Conservation (phyloP, 2,797 vertebrate species). For the Rhinatrema bivittatum region DNA sequence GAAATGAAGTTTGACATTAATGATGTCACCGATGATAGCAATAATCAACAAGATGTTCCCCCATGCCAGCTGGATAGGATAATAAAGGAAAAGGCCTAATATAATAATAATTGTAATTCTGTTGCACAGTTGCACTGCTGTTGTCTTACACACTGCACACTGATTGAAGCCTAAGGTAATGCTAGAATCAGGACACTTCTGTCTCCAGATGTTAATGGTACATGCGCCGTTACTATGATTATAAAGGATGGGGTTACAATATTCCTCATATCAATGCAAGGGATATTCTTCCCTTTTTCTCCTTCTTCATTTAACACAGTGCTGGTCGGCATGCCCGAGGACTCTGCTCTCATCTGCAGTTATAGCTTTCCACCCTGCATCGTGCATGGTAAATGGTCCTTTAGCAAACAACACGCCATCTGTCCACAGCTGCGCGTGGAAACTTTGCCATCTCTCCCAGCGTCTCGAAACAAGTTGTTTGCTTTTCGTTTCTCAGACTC, state of each 20-base stretch:
- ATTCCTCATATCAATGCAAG: conserved; percentile 7
- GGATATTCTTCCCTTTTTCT: not conserved
- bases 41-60: too few species aligned
- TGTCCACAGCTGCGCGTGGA: not conserved
- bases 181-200: not conserved
- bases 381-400: not conserved
- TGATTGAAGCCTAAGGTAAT: too few species aligned
- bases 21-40: too few species aligned
- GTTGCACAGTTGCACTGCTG: too few species aligned
- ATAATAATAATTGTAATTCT: too few species aligned
- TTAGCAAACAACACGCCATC: not conserved
- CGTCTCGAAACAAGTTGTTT: not conserved
- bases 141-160: too few species aligned
- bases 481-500: too few species aligned
- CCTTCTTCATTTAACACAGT: not conserved
- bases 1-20: too few species aligned
- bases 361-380: not conserved
- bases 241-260: not conserved
- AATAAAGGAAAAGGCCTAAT: too few species aligned
- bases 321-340: too few species aligned
- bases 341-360: not conserved
- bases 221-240: conserved; percentile 6
- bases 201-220: not conserved
- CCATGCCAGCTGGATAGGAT: too few species aligned
- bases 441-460: not conserved